phyloP scores from a whole-genome alignment of 2,113 vertebrate genomes.

The Cyphomyrus discorhynchus region DNA sequence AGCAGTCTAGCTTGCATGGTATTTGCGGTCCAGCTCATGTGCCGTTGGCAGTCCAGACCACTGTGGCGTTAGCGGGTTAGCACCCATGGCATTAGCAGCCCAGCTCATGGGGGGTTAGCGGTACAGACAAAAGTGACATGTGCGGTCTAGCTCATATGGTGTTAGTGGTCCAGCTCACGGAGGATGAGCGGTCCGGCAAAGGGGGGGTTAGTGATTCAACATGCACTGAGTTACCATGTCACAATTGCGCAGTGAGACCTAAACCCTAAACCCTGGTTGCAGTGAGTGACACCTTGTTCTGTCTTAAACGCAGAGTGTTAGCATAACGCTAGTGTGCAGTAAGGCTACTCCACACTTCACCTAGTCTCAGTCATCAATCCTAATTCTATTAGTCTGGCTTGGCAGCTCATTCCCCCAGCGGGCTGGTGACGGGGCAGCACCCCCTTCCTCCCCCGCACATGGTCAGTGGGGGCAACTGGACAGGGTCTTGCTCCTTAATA shows the following conservation, averaged over 20 bases:
- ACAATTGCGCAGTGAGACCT: neutral
- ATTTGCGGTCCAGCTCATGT: too few species aligned
- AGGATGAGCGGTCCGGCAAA: too few species aligned
- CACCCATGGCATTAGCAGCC: too few species aligned
- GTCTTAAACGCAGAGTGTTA: slow-evolving; percentile 48
- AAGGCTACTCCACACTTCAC: slow-evolving; percentile 70
- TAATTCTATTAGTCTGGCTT: slow-evolving; percentile 91
- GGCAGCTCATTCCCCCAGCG: slow-evolving; percentile 89
- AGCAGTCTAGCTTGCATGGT: neutral
- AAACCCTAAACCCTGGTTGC: neutral
- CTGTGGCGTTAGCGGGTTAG: too few species aligned
- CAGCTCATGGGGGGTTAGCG: too few species aligned
- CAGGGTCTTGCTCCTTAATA: slow-evolving; percentile 47
- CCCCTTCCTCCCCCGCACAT: slow-evolving; percentile 67
- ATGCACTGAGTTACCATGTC: neutral
- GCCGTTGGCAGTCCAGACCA: too few species aligned
- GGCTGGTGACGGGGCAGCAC: slow-evolving; percentile 68
- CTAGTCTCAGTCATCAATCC: slow-evolving; percentile 91
- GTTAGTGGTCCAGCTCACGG: neutral
- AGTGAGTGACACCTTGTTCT: neutral
- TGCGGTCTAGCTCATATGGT: too few species aligned
- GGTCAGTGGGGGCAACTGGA: slow-evolving; percentile 61
- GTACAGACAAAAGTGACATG: too few species aligned
- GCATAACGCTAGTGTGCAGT: slow-evolving; percentile 60
- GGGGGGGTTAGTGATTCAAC: neutral